Evolutionary conservation across 2,113 vertebrate genomes (phyloP).

Genomic region (Rhadina sibilatrix): DNA sequence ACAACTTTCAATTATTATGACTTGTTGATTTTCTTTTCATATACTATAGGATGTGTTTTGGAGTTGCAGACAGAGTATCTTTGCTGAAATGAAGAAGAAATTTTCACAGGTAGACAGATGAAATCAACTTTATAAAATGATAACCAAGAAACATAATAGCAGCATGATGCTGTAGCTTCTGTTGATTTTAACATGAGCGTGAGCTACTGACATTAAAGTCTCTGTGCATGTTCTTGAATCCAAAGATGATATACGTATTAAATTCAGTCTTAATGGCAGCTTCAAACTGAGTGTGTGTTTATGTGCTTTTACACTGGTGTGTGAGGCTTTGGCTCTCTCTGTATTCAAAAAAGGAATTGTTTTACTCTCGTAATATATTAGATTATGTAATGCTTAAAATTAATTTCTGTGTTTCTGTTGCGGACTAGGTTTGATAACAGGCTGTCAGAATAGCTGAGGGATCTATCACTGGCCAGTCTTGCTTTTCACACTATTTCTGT

Average conservation of each 20-base stretch:
- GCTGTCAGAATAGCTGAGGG: neutral
- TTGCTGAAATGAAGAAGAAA: slow-evolving; percentile 98
- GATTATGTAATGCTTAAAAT: neutral
- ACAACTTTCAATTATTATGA: slow-evolving; percentile 27
- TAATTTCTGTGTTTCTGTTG: neutral
- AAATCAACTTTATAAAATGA: slow-evolving; percentile 47
- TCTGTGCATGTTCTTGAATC: slow-evolving; percentile 57
- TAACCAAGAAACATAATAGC: slow-evolving; percentile 49
- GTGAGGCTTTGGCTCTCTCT: neutral
- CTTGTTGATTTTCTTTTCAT: slow-evolving; percentile 72
- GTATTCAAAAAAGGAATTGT: neutral
- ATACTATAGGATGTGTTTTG: slow-evolving; percentile 88
- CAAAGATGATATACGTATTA: neutral
- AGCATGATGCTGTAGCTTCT: slow-evolving; percentile 64
- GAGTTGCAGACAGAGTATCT: slow-evolving; percentile 97
- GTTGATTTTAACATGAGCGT: slow-evolving; percentile 67
- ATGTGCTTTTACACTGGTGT: neutral
- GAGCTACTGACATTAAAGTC: neutral
- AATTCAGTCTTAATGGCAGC: neutral
- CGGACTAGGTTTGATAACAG: neutral
- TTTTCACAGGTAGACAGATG: slow-evolving; percentile 88
- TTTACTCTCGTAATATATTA: neutral
- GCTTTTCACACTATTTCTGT: neutral
- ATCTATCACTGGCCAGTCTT: neutral
- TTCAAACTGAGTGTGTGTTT: neutral